These are phyloP conservation scores for Kobus ellipsiprymnus DNA, from an alignment of 2,113 vertebrate genomes.

Conservation along the genomic window DNA sequence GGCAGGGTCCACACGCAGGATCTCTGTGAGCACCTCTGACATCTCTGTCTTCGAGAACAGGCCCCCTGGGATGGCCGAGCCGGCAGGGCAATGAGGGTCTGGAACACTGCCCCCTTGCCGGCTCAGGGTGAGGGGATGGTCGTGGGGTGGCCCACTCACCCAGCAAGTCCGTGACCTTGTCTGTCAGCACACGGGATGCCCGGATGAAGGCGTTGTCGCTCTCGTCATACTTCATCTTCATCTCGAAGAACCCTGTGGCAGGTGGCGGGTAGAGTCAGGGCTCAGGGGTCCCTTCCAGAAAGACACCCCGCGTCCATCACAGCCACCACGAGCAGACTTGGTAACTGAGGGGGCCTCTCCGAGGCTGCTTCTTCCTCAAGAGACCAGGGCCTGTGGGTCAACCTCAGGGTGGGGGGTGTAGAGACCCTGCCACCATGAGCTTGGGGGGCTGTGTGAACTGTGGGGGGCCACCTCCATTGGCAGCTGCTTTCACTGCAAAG, in stretches of 20 bases:
- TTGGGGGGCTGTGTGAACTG: neutral
- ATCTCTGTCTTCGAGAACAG: constrained; percentile 98
- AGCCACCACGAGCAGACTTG: neutral
- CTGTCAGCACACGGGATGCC: constrained; percentile 91
- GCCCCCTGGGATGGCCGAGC: constrained; percentile 81
- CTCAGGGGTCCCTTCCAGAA: neutral
- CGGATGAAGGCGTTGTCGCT: constrained; percentile 93
- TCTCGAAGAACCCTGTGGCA: constrained; percentile 93
- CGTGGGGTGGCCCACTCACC: constrained; percentile 77
- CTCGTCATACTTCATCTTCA: constrained; percentile 99
- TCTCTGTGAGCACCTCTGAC: constrained; percentile 96
- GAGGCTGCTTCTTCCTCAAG: neutral
- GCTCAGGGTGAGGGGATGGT: rapidly evolving
- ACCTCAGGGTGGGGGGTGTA: neutral
- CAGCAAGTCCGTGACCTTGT: constrained; percentile 92
- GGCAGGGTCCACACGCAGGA: constrained; percentile 90
- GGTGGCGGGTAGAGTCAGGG: rapidly evolving
- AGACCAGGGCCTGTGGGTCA: neutral
- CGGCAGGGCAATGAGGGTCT: neutral
- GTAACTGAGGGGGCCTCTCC: neutral
- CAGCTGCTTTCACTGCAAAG: neutral
- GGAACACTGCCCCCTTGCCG: rapidly evolving
- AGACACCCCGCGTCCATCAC: neutral
- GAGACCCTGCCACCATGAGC: neutral
- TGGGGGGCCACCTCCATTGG: neutral